A percentile compares a stretch with the other conserved stretches of the same genome.
Conservation (phyloP, 2,888 invertebrate genomes). For the Lathronympha strigana region DNA sequence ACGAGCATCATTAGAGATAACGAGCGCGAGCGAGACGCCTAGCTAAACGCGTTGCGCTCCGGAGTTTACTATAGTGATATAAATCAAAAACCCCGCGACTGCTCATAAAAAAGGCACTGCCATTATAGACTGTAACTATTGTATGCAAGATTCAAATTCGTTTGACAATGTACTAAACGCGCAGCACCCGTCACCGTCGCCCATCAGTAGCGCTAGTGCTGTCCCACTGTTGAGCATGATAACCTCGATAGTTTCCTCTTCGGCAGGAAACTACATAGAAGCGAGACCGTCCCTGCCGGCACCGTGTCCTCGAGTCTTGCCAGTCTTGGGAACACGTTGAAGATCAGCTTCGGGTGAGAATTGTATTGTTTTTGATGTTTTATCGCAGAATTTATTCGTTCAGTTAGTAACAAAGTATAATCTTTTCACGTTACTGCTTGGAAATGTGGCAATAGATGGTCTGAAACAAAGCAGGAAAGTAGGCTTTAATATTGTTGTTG, state of each 20-base stretch:
- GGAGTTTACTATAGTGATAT: too few species aligned
- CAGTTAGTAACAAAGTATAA: too few species aligned
- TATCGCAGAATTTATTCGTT: not conserved
- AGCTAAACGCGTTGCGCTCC: too few species aligned
- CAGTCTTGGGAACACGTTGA: conserved; percentile 91
- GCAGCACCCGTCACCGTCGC: conserved; percentile 10
- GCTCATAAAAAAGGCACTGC: too few species aligned
- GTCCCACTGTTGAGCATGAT: conserved; percentile 61
- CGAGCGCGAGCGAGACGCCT: too few species aligned
- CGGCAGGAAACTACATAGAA: conserved; percentile 86
- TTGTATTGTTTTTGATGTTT: not conserved
- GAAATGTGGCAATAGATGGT: too few species aligned
- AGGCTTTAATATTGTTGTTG: too few species aligned
- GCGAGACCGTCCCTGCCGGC: conserved; percentile 89
- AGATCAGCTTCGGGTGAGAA: conserved; percentile 92
- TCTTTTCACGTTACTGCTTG: too few species aligned
- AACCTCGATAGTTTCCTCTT: conserved; percentile 81
- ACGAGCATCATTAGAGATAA: too few species aligned
- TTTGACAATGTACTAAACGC: not conserved
- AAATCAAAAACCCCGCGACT: too few species aligned
- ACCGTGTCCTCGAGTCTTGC: conserved; percentile 91
- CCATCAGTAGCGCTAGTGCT: conserved; percentile 60
- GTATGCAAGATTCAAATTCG: not conserved
- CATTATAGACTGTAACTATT: too few species aligned
- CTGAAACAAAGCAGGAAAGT: too few species aligned